Percentiles rank a stretch among this genome's conserved stretches.
Evolutionary conservation across 2,797 vertebrate genomes (phyloP).

Genomic region (Novumbra hubbsi): DNA sequence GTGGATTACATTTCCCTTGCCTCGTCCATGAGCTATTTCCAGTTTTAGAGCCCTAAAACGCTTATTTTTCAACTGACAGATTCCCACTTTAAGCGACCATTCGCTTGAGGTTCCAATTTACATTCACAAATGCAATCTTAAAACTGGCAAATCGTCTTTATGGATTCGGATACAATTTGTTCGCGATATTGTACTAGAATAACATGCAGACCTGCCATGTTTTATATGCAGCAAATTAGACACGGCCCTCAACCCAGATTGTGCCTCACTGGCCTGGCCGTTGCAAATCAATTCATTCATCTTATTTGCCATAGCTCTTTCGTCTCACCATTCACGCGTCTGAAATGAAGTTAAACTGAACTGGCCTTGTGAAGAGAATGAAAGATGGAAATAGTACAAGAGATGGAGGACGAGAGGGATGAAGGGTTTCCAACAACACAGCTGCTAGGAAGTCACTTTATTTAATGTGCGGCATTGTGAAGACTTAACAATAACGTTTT

Average conservation of each 20-base stretch:
- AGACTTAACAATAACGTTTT: background rate
- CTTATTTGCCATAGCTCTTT: constrained; percentile 42
- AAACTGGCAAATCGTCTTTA: background rate
- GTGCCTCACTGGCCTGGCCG: constrained; percentile 38
- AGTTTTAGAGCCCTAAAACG: no score
- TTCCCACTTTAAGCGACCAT: no score
- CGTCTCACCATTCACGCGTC: constrained; percentile 46
- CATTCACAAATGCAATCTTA: background rate
- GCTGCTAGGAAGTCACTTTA: constrained; percentile 10
- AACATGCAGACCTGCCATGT: background rate
- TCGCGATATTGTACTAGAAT: background rate
- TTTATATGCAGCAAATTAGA: constrained; percentile 25
- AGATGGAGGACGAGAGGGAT: background rate
- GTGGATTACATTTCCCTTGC: no score
- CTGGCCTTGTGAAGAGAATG: constrained; percentile 14
- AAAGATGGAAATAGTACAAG: background rate
- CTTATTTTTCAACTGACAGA: no score
- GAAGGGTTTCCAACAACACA: background rate
- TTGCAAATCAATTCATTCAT: constrained; percentile 55
- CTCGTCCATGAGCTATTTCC: no score
- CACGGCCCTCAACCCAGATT: constrained; percentile 28
- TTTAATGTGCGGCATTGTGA: background rate
- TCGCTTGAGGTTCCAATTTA: background rate
- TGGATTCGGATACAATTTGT: no score
- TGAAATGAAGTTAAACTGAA: constrained; percentile 47